These are phyloP conservation scores for Cardiocondyla obscurior DNA, from an alignment of 1,140 invertebrate genomes.

Conservation along the genomic window DNA sequence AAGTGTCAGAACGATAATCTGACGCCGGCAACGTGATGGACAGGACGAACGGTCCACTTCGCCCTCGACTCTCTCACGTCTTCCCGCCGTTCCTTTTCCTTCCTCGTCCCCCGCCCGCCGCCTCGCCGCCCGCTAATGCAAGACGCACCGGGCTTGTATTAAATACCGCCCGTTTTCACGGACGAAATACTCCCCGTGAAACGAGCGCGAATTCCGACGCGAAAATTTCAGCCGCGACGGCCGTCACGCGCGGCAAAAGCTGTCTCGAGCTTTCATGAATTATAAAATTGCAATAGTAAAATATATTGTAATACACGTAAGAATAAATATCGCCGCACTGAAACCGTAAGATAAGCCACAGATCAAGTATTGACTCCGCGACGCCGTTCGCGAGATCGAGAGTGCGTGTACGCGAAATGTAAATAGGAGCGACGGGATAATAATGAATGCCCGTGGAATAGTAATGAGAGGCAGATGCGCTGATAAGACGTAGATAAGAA, in stretches of 20 bases:
- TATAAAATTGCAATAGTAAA: too few species aligned
- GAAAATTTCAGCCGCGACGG: neutral
- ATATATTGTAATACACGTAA: too few species aligned
- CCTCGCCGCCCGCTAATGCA: conserved; percentile 34
- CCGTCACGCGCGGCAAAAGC: neutral
- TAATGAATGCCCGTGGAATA: conserved; percentile 57
- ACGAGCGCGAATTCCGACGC: neutral
- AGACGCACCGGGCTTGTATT: conserved; percentile 39
- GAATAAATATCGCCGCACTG: neutral
- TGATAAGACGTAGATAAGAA: conserved; percentile 57
- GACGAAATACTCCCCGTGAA: neutral
- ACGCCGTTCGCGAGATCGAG: neutral
- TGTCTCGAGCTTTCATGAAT: neutral
- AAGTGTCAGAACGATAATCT: conserved; percentile 85
- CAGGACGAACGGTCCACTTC: conserved; percentile 82
- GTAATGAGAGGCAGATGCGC: conserved; percentile 57
- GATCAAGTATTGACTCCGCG: conserved; percentile 12
- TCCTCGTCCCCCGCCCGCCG: conserved; percentile 31
- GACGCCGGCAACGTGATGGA: conserved; percentile 84
- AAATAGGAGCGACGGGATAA: conserved; percentile 54
- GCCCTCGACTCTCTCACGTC: conserved; percentile 69
- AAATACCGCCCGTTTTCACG: conserved; percentile 43
- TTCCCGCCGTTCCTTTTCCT: conserved; percentile 69
- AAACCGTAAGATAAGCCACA: conserved; percentile 18
- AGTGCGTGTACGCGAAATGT: conserved; percentile 44